These are phyloP conservation scores for Glandiceps talaboti DNA, from an alignment of 53 echinoderm and acorn worm genomes.

Conservation along the genomic window DNA sequence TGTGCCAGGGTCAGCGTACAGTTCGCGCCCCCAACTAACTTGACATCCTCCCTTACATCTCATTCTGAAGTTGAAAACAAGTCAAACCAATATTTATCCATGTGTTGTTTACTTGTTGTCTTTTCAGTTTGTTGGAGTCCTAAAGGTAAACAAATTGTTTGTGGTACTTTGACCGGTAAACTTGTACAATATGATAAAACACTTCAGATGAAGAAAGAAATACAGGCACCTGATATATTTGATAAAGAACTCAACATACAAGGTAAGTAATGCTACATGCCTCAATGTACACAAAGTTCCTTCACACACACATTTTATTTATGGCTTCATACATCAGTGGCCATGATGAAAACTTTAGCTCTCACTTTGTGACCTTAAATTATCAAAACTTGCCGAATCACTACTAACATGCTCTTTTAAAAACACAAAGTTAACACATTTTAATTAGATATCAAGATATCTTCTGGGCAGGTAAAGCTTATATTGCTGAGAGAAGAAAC, in stretches of 20 bases:
- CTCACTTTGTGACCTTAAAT: no score
- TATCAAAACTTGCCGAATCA: no score
- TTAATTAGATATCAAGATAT: no score
- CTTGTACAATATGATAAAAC: conserved; percentile 60
- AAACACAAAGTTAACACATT: no score
- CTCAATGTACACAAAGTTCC: not conserved
- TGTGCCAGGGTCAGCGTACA: no score
- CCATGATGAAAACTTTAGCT: no score
- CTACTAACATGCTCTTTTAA: no score
- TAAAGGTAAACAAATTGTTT: conserved; percentile 88
- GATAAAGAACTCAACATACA: conserved; percentile 20
- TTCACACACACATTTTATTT: no score
- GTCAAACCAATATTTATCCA: not conserved
- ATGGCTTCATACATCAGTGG: no score
- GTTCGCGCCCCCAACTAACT: no score
- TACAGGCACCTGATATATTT: conserved; percentile 51
- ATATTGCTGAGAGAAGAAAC: no score
- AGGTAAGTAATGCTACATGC: not conserved
- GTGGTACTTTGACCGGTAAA: conserved; percentile 51
- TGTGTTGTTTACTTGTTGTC: not conserved
- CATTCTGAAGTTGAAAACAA: not conserved
- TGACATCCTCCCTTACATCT: not conserved
- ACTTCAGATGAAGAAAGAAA: conserved; percentile 42
- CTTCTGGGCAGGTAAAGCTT: no score
- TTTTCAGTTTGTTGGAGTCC: conserved; percentile 89